Evolutionary conservation across 2,113 vertebrate species (phyloP).

Genomic region (Macroglossus sobrinus): DNA sequence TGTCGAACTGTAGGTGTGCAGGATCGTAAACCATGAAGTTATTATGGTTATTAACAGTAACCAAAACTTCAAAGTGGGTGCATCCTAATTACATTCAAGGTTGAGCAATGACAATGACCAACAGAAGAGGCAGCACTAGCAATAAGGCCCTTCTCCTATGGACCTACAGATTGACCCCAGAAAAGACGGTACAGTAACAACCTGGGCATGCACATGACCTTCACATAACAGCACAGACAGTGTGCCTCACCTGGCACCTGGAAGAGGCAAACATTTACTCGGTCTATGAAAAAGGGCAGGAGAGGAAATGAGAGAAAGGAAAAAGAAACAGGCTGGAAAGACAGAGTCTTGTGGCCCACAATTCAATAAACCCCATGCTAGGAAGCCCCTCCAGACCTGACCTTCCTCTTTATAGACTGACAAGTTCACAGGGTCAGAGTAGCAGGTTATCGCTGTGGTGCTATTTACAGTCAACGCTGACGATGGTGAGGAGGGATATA

Average conservation of each 20-base stretch:
- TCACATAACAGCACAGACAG: neutral
- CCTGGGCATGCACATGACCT: neutral
- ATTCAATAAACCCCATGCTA: neutral
- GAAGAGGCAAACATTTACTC: neutral
- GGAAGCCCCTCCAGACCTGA: neutral
- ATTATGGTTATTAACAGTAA: neutral
- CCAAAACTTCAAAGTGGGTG: neutral
- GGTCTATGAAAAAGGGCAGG: neutral
- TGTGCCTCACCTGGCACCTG: neutral
- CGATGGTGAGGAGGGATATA: fast-evolving
- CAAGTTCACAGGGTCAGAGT: neutral
- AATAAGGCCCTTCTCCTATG: neutral
- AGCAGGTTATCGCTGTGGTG: neutral
- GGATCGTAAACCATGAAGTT: neutral
- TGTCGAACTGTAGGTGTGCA: neutral
- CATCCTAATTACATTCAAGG: neutral
- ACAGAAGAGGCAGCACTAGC: neutral
- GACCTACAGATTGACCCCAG: neutral
- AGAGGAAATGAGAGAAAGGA: neutral
- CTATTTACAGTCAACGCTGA: neutral
- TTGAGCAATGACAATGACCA: neutral
- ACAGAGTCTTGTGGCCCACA: neutral
- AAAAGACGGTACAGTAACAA: no score
- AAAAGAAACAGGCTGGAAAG: neutral
- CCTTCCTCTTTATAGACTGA: neutral